Conservation (phyloP, 2,888 invertebrate species). For the Helobdella robusta region DNA sequence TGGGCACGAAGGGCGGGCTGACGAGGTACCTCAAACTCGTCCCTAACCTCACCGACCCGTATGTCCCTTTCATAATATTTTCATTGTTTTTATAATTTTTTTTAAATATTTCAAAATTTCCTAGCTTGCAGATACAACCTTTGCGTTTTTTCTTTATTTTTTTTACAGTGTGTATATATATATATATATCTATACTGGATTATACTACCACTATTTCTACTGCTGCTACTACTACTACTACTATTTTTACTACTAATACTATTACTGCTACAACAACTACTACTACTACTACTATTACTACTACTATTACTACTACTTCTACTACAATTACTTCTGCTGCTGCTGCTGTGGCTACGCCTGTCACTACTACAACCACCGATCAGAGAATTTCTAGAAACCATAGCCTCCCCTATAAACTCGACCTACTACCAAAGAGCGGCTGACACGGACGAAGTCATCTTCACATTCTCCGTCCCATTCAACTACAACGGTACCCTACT, state of each 20-base stretch:
- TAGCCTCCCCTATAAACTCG: conserved; percentile 39
- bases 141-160: neutral
- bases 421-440: conserved; percentile 43
- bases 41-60: conserved; percentile 36
- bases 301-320: too few relatives aligned
- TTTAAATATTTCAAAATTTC: conserved; percentile 10
- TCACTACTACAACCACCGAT: too few relatives aligned
- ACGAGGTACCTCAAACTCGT: conserved; percentile 38
- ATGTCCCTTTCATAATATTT: conserved; percentile 30
- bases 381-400: conserved; percentile 34
- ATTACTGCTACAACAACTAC: too few relatives aligned
- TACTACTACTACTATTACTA: too few relatives aligned
- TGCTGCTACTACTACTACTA: neutral
- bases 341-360: too few relatives aligned
- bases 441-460: conserved; percentile 34
- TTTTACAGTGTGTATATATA: too few relatives aligned
- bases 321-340: too few relatives aligned
- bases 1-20: conserved; percentile 36
- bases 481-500: too few relatives aligned
- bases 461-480: conserved; percentile 35
- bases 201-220: too few relatives aligned
- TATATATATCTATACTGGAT: too few relatives aligned
- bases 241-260: too few relatives aligned
- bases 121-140: conserved; percentile 40
- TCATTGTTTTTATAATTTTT: neutral